Conservation (phyloP, 2,113 vertebrate genomes). For the Neolamprologus sp. region DNA sequence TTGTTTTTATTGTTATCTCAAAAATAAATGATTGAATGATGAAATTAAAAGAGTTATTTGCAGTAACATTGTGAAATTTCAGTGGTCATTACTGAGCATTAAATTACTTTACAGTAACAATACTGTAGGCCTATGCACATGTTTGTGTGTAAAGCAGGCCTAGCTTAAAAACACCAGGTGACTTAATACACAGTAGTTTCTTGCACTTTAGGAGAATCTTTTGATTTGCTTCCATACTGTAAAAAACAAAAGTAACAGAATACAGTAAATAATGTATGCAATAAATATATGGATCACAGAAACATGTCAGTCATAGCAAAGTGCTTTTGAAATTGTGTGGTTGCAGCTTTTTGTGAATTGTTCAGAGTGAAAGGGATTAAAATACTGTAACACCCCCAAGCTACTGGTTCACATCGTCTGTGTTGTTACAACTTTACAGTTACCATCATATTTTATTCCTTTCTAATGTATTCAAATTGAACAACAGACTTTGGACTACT, state of each 20-base stretch:
- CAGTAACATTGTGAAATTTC: background rate
- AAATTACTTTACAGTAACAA: background rate
- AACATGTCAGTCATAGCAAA: background rate
- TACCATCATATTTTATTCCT: background rate
- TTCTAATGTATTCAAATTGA: background rate
- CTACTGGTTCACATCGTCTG: accelerated
- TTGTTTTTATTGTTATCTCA: too few relatives aligned
- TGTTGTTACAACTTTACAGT: background rate
- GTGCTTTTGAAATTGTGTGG: background rate
- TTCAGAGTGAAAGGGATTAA: background rate
- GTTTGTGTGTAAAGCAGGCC: background rate
- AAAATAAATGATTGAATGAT: too few relatives aligned
- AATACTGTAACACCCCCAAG: accelerated
- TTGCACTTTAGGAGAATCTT: background rate
- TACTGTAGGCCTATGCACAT: background rate
- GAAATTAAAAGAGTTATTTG: too few relatives aligned
- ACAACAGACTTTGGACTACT: background rate
- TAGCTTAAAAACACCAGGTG: background rate
- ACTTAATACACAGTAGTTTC: background rate
- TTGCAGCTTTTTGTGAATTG: background rate
- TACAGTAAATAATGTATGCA: background rate
- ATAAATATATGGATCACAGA: background rate
- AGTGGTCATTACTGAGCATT: background rate
- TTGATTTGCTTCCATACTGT: background rate
- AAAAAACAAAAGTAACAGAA: background rate